These are phyloP conservation scores for Anodontia alba DNA, from an alignment of 2,888 invertebrate genomes.

Conservation along the genomic window DNA sequence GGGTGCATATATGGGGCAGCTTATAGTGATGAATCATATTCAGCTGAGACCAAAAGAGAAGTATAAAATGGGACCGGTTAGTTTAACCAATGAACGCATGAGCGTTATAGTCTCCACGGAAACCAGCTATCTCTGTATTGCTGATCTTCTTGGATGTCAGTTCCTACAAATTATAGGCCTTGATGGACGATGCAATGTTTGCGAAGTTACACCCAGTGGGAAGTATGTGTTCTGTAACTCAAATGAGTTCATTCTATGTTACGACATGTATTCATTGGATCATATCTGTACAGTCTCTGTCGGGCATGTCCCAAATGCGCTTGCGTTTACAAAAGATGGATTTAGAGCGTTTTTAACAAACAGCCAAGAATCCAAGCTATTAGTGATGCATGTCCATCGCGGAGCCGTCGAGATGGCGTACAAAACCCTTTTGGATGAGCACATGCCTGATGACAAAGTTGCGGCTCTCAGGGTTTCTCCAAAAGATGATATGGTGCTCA, in stretches of 20 bases:
- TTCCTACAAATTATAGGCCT: constrained; percentile 79
- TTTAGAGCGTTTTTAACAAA: constrained; percentile 77
- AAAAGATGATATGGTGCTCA: constrained; percentile 70
- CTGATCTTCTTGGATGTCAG: constrained; percentile 74
- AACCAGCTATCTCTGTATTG: constrained; percentile 81
- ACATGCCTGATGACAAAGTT: constrained; percentile 67
- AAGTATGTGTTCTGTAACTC: constrained; percentile 80
- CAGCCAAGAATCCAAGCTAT: constrained; percentile 73
- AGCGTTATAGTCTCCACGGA: constrained; percentile 80
- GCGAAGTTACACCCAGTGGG: constrained; percentile 78
- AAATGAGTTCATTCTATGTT: constrained; percentile 75
- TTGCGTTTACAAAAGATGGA: constrained; percentile 78
- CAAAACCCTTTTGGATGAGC: constrained; percentile 74
- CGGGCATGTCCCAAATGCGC: constrained; percentile 69
- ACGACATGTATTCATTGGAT: constrained; percentile 77
- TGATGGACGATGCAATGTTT: constrained; percentile 77
- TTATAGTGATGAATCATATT: constrained; percentile 83
- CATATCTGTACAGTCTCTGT: constrained; percentile 73
- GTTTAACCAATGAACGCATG: constrained; percentile 75
- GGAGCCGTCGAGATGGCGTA: constrained; percentile 80
- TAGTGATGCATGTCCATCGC: constrained; percentile 76
- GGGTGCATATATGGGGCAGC: constrained; percentile 81
- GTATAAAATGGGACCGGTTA: constrained; percentile 75
- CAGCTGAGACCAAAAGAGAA: constrained; percentile 77
- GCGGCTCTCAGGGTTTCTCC: constrained; percentile 69